Base-by-base conservation (phyloP, 2,888 invertebrate genomes). In the Sepiola atlantica region DNA sequence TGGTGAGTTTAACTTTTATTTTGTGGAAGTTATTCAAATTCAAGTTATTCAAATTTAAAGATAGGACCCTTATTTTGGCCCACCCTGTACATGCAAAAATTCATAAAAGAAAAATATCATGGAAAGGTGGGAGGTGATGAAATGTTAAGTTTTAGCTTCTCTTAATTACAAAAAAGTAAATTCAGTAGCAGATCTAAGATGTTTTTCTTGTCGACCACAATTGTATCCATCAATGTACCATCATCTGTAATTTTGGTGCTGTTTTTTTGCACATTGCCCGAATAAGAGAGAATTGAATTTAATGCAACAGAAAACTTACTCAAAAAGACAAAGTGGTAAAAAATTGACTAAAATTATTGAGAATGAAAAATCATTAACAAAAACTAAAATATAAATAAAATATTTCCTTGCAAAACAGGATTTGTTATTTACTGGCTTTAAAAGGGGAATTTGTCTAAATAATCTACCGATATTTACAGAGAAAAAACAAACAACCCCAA, bases 231-330 rank as follows among this genome's bases (percentile, higher is more conserved):
- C 0, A 77, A 77, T 14, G n/a, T n/a, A 77, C 16, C n/a, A 77
- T n/a, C 16, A 77, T n/a, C 32, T 77, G 32, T 77, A 77, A 77
- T 12, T n/a, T 32, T n/a, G n/a, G 14, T n/a, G 10, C 10, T 0
- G n/a, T n/a, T 77, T 77, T 77, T 16, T 77, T 77, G 77, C 77
- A 77, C 77, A 77, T 77, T 77, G 77, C 77, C 77, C 77, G 77
- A 77, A 16, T 77, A 77, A 32, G n/a, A n/a, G 21, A 77, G 61
- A 77, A 77, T 77, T 77, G 14, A 77, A 77, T 77, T 77, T 18
- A n/a, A 77, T 32, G 32, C 14, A 20, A 77, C n/a, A 77, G 16
- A 77, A 77, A 61, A 77, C 16, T 77, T 77, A 77, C n/a, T 77
- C 77, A n/a, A 32, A 32, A 14, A 77, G 18, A n/a, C n/a, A 77